These are phyloP conservation scores for Ferdinandea cuprea DNA, from an alignment of 2,888 invertebrate species.

Conservation along the genomic window DNA sequence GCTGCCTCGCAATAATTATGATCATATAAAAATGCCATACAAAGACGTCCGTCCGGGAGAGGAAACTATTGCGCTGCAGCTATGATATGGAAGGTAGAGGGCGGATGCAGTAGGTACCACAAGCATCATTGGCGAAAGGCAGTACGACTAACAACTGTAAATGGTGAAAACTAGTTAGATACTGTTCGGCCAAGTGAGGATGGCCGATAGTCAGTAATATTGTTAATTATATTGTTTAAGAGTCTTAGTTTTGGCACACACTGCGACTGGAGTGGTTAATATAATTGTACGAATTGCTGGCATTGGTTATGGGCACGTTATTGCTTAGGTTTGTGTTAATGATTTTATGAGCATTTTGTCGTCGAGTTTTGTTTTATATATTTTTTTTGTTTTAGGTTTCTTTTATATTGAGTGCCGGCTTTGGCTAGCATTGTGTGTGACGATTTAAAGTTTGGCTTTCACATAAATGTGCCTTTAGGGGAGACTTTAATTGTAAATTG, in stretches of 20 bases:
- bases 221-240: constrained; percentile 65
- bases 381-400: constrained; percentile 13
- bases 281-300: constrained; percentile 63
- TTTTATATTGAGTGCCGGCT: no score
- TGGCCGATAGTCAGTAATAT: constrained; percentile 48
- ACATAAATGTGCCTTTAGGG: constrained; percentile 46
- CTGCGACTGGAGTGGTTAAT: constrained; percentile 21
- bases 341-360: constrained; percentile 69
- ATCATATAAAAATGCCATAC: constrained; percentile 57
- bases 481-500: constrained; percentile 44
- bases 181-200: constrained; percentile 7
- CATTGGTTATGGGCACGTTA: constrained; percentile 37
- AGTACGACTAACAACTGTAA: constrained; percentile 13
- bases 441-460: constrained; percentile 17
- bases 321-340: constrained; percentile 61
- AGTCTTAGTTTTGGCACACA: constrained; percentile 45
- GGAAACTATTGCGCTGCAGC: no score
- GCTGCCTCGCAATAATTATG: constrained; percentile 56
- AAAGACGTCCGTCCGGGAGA: constrained; percentile 13
- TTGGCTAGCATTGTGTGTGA: neutral
- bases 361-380: constrained; percentile 25
- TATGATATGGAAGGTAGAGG: constrained; percentile 14
- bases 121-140: constrained; percentile 27
- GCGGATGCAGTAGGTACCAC: neutral
- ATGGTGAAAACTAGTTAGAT: constrained; percentile 53